phyloP scores from a whole-genome alignment of 2,888 invertebrate species.

The Cerceris ruficornis region DNA sequence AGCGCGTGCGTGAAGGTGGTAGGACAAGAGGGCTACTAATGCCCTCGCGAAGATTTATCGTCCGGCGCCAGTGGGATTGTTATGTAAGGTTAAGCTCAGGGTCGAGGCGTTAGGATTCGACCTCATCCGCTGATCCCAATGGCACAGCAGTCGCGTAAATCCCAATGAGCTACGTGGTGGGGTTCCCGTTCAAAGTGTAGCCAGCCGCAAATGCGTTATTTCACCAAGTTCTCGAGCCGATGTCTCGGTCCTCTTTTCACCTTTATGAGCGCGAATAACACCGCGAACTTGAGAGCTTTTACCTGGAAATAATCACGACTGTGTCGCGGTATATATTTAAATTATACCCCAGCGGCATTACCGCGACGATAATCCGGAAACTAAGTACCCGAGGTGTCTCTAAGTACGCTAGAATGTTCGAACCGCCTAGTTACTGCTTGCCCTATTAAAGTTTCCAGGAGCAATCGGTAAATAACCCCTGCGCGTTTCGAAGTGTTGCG shows the following conservation, averaged over 20 bases:
- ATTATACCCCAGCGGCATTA: not conserved
- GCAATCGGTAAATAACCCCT: conserved; percentile 7
- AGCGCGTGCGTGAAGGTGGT: conserved; percentile 5
- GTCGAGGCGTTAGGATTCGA: conserved; percentile 62
- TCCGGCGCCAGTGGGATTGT: conserved; percentile 46
- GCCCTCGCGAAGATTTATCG: conserved; percentile 59
- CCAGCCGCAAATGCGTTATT: conserved; percentile 7
- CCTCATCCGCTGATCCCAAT: conserved; percentile 43
- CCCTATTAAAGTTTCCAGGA: conserved; percentile 11
- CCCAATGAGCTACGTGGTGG: conserved; percentile 30
- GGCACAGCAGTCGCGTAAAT: conserved; percentile 55
- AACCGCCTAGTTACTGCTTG: not conserved
- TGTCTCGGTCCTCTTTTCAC: conserved; percentile 28
- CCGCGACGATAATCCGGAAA: conserved; percentile 25
- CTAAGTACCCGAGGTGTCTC: conserved; percentile 25
- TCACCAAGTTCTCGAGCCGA: conserved; percentile 13
- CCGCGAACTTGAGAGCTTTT: not conserved
- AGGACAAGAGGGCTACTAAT: conserved; percentile 51
- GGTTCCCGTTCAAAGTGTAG: conserved; percentile 6
- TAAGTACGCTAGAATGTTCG: conserved; percentile 16
- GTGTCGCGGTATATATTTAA: conserved; percentile 6
- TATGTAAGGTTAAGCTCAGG: conserved; percentile 66
- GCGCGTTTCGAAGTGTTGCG: not conserved
- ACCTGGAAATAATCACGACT: conserved; percentile 4
- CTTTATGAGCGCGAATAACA: not conserved